Percentiles rank a stretch among this genome's conserved stretches.
These are phyloP conservation scores for Ridgeia piscesae DNA, from an alignment of 1,140 invertebrate genomes.

Conservation along the genomic window DNA sequence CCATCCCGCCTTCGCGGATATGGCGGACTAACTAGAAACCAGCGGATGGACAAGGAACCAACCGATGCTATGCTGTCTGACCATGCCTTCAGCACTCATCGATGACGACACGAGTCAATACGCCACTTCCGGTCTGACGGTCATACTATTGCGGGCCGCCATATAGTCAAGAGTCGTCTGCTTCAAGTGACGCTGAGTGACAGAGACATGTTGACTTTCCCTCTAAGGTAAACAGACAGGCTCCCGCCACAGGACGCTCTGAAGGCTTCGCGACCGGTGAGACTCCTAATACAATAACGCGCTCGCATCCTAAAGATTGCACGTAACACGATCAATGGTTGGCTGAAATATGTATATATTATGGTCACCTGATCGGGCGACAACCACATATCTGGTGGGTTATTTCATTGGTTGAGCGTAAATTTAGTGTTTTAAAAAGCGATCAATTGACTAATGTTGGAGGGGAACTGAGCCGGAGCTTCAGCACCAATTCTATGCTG, in stretches of 20 bases:
- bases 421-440: too few relatives aligned
- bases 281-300: too few relatives aligned
- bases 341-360: too few relatives aligned
- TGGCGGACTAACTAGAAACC: too few relatives aligned
- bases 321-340: background rate
- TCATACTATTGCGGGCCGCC: background rate
- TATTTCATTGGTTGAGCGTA: too few relatives aligned
- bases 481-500: too few relatives aligned
- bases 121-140: background rate
- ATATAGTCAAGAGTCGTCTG: background rate
- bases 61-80: background rate
- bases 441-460: too few relatives aligned
- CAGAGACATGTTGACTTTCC: background rate
- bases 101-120: background rate
- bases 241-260: background rate
- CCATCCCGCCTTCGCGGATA: too few relatives aligned
- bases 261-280: background rate
- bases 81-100: background rate
- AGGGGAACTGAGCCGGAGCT: too few relatives aligned
- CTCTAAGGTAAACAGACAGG: background rate
- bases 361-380: too few relatives aligned
- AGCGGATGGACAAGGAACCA: background rate
- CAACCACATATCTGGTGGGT: too few relatives aligned
- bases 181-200: background rate
- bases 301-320: background rate